Base-by-base conservation (phyloP, 2,888 invertebrate genomes). In the Selenia dentaria region DNA sequence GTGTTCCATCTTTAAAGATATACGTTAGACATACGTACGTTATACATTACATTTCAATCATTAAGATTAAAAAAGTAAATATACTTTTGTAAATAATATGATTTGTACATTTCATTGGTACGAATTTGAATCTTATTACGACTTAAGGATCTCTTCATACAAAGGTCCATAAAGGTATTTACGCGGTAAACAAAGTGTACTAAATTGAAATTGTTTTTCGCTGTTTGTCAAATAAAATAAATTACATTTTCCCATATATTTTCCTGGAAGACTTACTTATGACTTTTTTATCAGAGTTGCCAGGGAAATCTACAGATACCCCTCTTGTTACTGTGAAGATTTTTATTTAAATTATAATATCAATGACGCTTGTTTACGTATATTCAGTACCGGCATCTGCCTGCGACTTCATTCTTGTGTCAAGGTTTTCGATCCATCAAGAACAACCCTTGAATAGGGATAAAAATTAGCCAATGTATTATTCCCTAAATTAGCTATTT, bases 201-300 rank as follows among this genome's bases (percentile, higher is more conserved):
- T 36, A 48, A 57, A 54, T 52, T 53, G 52, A 50, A 57, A 54
- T 52, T 52, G 57, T 54, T 49, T 52, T 53, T 52, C 45, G 40
- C 27, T 54, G 46, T 54, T 59, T 52, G 54, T 51, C 56, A 54
- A 52, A 54, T 56, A 56, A 56, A 48, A 50, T 41, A 54, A 56
- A 56, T 59, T 51, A 51, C 41, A 22, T 39, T 51, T 42, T 31
- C 12, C 26, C 43, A 13, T 42, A 48, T 14, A 49, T 49, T 52
- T 53, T 46, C 45, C 41, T 25, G 28, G 32, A 33, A 39, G 34
- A 34, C 33, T 27, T 8, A 22, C 8, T 22, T 2, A 2, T 22
- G 22, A 22, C 8, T 22, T 22, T 8, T 14, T 37, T 37, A 41
- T 37, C 27, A 27, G 27, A 33, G 36, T 37, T 48, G 37, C 41